These are phyloP conservation scores for Spisula solida DNA, from an alignment of 2,888 invertebrate species.

Conservation along the genomic window DNA sequence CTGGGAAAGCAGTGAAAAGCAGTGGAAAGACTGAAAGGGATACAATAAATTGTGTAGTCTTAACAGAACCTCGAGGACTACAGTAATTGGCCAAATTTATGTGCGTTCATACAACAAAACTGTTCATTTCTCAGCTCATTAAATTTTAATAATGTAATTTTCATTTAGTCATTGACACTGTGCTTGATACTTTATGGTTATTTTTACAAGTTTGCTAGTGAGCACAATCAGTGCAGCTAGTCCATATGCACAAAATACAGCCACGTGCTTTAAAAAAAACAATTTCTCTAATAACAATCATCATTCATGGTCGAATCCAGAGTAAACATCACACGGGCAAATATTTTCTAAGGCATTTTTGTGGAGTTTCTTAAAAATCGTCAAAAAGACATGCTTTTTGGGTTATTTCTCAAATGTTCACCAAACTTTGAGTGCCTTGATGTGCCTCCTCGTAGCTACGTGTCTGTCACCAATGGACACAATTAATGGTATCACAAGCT, in stretches of 20 bases:
- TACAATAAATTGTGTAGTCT: not conserved
- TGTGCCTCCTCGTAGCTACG: no score
- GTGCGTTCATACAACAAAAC: not conserved
- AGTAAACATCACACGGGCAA: no score
- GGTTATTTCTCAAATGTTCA: no score
- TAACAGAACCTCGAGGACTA: not conserved
- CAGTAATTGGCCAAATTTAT: slow-evolving; percentile 16
- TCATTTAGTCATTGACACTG: not conserved
- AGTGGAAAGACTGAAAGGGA: not conserved
- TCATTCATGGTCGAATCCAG: no score
- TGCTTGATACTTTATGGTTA: no score
- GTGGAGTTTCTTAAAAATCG: not conserved
- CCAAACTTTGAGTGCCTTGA: not conserved
- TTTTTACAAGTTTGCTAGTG: no score
- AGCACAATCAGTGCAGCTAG: not conserved
- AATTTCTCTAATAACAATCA: not conserved
- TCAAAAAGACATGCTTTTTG: no score
- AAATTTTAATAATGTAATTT: not conserved
- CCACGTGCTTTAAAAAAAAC: not conserved
- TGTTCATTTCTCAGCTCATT: slow-evolving; percentile 16
- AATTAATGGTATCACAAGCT: no score
- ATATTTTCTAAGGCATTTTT: not conserved
- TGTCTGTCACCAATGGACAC: no score
- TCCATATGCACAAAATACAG: not conserved
- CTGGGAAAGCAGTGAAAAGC: not conserved